phyloP scores from a whole-genome alignment of 1,140 invertebrate genomes.

The Spodoptera frugiperda region DNA sequence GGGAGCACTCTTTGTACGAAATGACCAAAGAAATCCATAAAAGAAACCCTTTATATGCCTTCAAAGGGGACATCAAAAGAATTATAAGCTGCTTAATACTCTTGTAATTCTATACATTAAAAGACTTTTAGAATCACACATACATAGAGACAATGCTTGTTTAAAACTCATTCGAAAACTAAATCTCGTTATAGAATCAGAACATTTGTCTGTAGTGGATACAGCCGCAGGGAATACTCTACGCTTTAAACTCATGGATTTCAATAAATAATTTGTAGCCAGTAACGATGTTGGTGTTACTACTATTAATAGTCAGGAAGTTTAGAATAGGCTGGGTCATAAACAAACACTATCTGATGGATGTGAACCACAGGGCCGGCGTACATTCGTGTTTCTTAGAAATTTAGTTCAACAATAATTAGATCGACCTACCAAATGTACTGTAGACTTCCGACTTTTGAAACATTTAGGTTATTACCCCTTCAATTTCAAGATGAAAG shows the following conservation, averaged over 20 bases:
- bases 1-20: too few species aligned
- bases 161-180: too few species aligned
- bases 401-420: slow-evolving; percentile 23
- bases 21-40: too few species aligned
- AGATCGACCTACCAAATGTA: not conserved
- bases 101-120: slow-evolving; percentile 1
- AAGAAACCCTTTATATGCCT: too few species aligned
- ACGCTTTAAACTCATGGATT: not conserved
- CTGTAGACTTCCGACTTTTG: slow-evolving; percentile 10
- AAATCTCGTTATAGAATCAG: not conserved
- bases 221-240: not conserved
- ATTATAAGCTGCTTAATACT: too few species aligned
- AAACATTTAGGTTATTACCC: slow-evolving; percentile 15
- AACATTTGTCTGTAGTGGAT: not conserved
- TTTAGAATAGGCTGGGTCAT: slow-evolving; percentile 49
- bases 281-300: slow-evolving; percentile 42
- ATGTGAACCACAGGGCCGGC: slow-evolving; percentile 38
- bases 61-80: too few species aligned
- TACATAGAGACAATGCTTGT: too few species aligned
- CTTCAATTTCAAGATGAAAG: not conserved
- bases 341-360: slow-evolving; percentile 54
- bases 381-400: slow-evolving; percentile 13
- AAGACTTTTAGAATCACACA: not conserved
- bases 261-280: slow-evolving; percentile 19
- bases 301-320: slow-evolving; percentile 48